These are phyloP conservation scores for Notodonta ziczac DNA, from an alignment of 2,888 invertebrate genomes.

Conservation along the genomic window DNA sequence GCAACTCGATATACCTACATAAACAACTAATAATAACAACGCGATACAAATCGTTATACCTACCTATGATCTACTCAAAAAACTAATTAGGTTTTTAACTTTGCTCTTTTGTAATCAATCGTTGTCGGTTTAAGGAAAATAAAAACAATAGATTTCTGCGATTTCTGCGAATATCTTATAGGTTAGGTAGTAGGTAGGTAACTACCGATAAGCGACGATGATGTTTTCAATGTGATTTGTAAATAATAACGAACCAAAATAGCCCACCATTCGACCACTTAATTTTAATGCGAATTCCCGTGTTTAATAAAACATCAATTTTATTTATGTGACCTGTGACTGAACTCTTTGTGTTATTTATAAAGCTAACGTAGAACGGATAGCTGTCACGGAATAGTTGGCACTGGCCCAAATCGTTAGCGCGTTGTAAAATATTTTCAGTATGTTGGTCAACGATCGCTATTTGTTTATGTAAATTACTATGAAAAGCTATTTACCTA, in stretches of 20 bases:
- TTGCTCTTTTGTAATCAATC: slow-evolving; percentile 32
- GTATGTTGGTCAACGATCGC: slow-evolving; percentile 73
- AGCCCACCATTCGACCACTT: slow-evolving; percentile 11
- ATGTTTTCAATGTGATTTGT: slow-evolving; percentile 14
- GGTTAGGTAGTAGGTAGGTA: slow-evolving; percentile 2
- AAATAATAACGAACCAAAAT: slow-evolving; percentile 11
- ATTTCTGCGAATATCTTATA: slow-evolving; percentile 15
- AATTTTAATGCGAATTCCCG: slow-evolving; percentile 41
- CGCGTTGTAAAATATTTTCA: slow-evolving; percentile 70
- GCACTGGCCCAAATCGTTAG: slow-evolving; percentile 69
- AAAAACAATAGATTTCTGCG: slow-evolving; percentile 18
- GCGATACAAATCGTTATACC: slow-evolving; percentile 42
- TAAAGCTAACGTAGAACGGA: slow-evolving; percentile 63
- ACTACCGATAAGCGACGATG: slow-evolving; percentile 6
- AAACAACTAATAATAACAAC: slow-evolving; percentile 45
- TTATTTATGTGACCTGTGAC: slow-evolving; percentile 49
- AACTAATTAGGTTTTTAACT: slow-evolving; percentile 55
- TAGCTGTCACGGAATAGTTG: slow-evolving; percentile 77
- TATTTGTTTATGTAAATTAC: slow-evolving; percentile 63
- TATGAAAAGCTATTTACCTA: slow-evolving; percentile 25
- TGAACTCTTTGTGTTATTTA: slow-evolving; percentile 67
- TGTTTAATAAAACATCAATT: slow-evolving; percentile 38
- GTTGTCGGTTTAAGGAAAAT: slow-evolving; percentile 8
- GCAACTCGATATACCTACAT: slow-evolving; percentile 16
- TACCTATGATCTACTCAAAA: slow-evolving; percentile 46